phyloP scores from a whole-genome alignment of 1,140 invertebrate species.

The Habropoda laboriosa region DNA sequence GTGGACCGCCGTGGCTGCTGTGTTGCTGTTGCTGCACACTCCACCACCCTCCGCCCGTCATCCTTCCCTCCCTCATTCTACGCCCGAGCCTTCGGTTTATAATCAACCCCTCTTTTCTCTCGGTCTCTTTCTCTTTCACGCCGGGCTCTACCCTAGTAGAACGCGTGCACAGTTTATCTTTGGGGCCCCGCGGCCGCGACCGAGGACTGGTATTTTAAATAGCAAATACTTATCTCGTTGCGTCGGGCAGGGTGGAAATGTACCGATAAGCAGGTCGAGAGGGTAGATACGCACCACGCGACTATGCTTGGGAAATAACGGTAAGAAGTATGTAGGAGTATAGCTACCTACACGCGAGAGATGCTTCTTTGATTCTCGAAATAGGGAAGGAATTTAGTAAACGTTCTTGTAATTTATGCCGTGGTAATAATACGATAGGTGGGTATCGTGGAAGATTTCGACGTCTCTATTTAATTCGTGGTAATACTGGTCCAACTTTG shows the following conservation, averaged over 20 bases:
- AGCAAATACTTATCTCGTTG: slow-evolving; percentile 79
- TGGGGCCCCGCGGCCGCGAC: slow-evolving; percentile 61
- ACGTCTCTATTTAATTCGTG: background rate
- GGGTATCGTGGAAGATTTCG: background rate
- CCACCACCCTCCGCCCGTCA: slow-evolving; percentile 55
- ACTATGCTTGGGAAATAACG: slow-evolving; percentile 41
- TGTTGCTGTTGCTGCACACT: slow-evolving; percentile 62
- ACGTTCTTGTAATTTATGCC: background rate
- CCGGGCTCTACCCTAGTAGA: slow-evolving; percentile 53
- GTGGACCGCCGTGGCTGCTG: slow-evolving; percentile 74
- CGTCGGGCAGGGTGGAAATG: slow-evolving; percentile 41
- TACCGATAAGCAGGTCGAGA: slow-evolving; percentile 56
- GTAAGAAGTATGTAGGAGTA: slow-evolving; percentile 46
- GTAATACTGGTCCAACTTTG: background rate
- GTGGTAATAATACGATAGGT: background rate
- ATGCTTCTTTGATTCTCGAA: background rate
- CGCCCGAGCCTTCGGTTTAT: slow-evolving; percentile 68
- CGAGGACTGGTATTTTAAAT: slow-evolving; percentile 80
- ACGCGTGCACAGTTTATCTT: slow-evolving; percentile 79
- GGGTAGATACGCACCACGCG: slow-evolving; percentile 57
- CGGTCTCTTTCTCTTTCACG: slow-evolving; percentile 40
- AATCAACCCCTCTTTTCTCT: slow-evolving; percentile 62
- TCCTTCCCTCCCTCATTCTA: slow-evolving; percentile 46
- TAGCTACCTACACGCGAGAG: too few species aligned
- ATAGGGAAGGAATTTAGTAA: background rate